These are phyloP conservation scores for Drosophila mojavensis DNA, from an alignment of 1,140 invertebrate species.

Conservation along the genomic window DNA sequence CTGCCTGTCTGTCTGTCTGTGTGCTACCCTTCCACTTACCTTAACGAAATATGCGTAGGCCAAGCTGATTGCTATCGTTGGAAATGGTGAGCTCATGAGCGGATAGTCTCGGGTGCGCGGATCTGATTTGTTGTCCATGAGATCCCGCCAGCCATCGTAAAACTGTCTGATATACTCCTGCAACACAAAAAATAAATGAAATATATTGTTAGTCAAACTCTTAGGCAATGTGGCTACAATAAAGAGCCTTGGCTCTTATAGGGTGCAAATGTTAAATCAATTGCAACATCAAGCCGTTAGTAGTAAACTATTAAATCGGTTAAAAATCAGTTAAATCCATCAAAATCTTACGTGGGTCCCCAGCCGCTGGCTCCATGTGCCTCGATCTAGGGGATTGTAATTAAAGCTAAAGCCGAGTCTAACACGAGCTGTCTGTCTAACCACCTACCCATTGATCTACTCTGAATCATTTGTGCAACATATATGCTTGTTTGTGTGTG, in stretches of 20 bases:
- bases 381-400: slow-evolving; percentile 12
- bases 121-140: slow-evolving; percentile 91
- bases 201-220: slow-evolving; percentile 38
- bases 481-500: neutral
- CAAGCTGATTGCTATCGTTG: slow-evolving; percentile 91
- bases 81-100: slow-evolving; percentile 92
- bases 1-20: no score
- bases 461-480: slow-evolving; percentile 52
- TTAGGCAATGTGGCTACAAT: slow-evolving; percentile 12
- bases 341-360: neutral
- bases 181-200: slow-evolving; percentile 30
- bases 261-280: slow-evolving; percentile 69
- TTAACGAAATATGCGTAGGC: slow-evolving; percentile 92
- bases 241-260: neutral
- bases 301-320: neutral
- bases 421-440: neutral
- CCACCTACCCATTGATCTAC: slow-evolving; percentile 43
- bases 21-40: slow-evolving; percentile 83
- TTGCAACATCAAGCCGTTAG: slow-evolving; percentile 45
- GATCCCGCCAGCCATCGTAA: slow-evolving; percentile 86
- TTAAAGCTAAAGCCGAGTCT: slow-evolving; percentile 53
- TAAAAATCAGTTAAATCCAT: neutral
- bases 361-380: neutral
- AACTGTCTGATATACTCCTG: slow-evolving; percentile 84
- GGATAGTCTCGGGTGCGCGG: slow-evolving; percentile 93